Conservation (phyloP, 2,888 invertebrate species). For the Brachyopa scutellaris region DNA sequence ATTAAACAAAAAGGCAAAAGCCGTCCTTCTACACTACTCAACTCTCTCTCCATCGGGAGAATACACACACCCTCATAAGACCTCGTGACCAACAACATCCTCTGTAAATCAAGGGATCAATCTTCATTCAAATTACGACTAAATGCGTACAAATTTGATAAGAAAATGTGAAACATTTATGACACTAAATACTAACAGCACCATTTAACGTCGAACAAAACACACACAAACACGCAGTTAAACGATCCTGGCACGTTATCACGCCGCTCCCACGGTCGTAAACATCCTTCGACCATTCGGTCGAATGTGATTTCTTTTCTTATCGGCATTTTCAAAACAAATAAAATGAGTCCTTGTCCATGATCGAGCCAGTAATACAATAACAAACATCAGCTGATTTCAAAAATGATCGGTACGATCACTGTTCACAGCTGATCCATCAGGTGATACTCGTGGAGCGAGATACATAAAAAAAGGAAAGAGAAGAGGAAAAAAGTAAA, state of each 20-base stretch:
- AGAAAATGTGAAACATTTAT: conserved; percentile 16
- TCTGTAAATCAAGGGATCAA: conserved; percentile 40
- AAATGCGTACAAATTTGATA: conserved; percentile 45
- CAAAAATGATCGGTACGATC: conserved; percentile 23
- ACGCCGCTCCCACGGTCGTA: conserved; percentile 50
- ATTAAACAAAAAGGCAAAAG: too few relatives aligned
- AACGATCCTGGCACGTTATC: conserved; percentile 33
- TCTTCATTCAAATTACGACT: conserved; percentile 30
- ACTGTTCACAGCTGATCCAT: conserved; percentile 63
- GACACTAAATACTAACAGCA: conserved; percentile 7
- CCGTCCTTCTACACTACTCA: too few relatives aligned
- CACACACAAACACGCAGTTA: conserved; percentile 5
- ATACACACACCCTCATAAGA: background rate
- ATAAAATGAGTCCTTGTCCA: conserved; percentile 21
- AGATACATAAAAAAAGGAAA: conserved; percentile 4
- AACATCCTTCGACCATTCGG: conserved; percentile 19
- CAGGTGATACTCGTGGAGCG: conserved; percentile 25
- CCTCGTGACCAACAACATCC: background rate
- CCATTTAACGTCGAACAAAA: conserved; percentile 1
- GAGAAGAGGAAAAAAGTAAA: background rate
- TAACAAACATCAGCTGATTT: conserved; percentile 67
- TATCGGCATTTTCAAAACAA: conserved; percentile 36
- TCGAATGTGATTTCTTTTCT: conserved; percentile 15
- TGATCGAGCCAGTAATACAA: conserved; percentile 28
- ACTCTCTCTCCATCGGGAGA: too few relatives aligned